Evolutionary conservation across 2,888 invertebrate species (phyloP).

Genomic region (Parascotia fuliginaria): DNA sequence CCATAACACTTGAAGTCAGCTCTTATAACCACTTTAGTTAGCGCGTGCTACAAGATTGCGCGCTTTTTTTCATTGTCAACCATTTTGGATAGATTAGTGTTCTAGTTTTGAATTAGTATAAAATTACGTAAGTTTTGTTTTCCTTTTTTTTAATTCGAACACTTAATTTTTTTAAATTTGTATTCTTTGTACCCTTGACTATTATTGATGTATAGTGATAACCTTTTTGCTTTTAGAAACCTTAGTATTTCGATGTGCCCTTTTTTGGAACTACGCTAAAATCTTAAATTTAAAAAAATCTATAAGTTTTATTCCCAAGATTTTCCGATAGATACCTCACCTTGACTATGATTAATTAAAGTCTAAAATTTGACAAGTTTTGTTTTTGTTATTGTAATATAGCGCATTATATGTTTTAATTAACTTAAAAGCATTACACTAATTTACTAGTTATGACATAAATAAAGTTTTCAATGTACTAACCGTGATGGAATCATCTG

Average conservation of each 20-base stretch:
- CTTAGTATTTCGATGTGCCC: too few species aligned
- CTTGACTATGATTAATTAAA: too few species aligned
- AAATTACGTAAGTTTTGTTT: constrained; percentile 26
- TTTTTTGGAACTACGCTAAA: too few species aligned
- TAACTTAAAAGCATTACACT: constrained; percentile 25
- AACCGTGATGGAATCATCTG: constrained; percentile 50
- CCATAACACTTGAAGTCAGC: constrained; percentile 72
- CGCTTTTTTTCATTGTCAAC: constrained; percentile 53
- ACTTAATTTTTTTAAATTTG: too few species aligned
- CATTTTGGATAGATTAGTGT: constrained; percentile 25
- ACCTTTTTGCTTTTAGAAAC: too few species aligned
- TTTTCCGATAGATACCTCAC: too few species aligned
- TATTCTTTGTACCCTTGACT: too few species aligned
- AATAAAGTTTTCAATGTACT: constrained; percentile 35
- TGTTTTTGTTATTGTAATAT: not conserved
- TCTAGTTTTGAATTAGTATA: constrained; percentile 15
- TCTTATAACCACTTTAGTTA: constrained; percentile 34
- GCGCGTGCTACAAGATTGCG: constrained; percentile 61
- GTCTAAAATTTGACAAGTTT: too few species aligned
- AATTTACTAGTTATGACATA: constrained; percentile 37
- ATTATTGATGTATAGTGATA: too few species aligned
- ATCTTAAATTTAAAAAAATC: too few species aligned
- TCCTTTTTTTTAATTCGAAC: constrained; percentile 7
- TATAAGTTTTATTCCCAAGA: too few species aligned
- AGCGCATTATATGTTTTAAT: constrained; percentile 3